Conservation (phyloP, 2,888 invertebrate species). For the Latrodectus elegans region DNA sequence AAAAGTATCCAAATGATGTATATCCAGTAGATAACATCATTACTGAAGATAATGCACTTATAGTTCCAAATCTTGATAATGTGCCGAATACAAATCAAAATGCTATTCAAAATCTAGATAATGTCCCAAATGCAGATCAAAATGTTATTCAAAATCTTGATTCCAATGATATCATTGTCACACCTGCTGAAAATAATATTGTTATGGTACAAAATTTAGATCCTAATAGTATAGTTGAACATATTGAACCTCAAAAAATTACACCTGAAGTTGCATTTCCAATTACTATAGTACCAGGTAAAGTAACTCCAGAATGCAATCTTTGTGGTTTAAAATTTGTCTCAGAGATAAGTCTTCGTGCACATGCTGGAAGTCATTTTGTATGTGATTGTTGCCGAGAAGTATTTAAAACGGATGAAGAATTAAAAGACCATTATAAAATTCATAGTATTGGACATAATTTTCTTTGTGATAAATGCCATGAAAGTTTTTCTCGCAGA, state of each 20-base stretch:
- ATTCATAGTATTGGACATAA: slow-evolving; percentile 7
- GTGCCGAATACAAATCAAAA: background rate
- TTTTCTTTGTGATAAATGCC: slow-evolving; percentile 30
- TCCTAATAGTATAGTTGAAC: slow-evolving; percentile 51
- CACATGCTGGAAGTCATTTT: background rate
- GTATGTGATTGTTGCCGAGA: slow-evolving; percentile 14
- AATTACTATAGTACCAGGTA: background rate
- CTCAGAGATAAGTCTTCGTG: background rate
- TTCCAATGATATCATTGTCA: slow-evolving; percentile 58
- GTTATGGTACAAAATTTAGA: slow-evolving; percentile 61
- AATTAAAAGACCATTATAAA: background rate
- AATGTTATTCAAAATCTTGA: slow-evolving; percentile 64
- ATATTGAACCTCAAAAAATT: slow-evolving; percentile 47
- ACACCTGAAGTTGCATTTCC: slow-evolving; percentile 21
- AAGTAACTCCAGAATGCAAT: slow-evolving; percentile 42
- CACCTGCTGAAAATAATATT: slow-evolving; percentile 31
- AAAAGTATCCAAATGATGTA: slow-evolving; percentile 30
- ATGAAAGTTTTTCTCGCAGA: slow-evolving; percentile 22
- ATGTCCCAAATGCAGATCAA: slow-evolving; percentile 43
- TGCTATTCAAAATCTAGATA: background rate
- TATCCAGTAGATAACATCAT: background rate
- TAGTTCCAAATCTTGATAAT: background rate
- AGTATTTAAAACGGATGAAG: slow-evolving; percentile 5
- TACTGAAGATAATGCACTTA: background rate
- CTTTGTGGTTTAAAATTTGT: slow-evolving; percentile 22